phyloP scores from a whole-genome alignment of 2,797 vertebrate genomes.

The Sebastes kiyomatsui region DNA sequence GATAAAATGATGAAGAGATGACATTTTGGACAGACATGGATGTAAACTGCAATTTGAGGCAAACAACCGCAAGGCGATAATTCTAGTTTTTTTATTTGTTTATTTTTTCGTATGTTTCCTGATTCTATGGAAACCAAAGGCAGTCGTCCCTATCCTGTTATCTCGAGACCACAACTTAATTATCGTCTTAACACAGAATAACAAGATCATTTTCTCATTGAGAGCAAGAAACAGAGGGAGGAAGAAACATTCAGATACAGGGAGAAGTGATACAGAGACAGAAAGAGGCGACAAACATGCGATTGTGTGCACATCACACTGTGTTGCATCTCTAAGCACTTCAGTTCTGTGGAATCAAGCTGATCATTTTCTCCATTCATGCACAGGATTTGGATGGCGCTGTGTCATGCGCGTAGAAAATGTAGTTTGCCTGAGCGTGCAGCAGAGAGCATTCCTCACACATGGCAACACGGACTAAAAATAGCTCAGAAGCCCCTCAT shows the following conservation, averaged over 20 bases:
- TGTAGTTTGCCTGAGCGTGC: slow-evolving; percentile 32
- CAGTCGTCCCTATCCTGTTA: neutral
- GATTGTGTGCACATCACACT: neutral
- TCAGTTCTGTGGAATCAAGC: neutral
- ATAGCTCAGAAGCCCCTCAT: slow-evolving; percentile 58
- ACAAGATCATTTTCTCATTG: neutral
- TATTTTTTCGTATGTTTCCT: neutral
- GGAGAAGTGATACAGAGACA: neutral
- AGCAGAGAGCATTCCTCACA: slow-evolving; percentile 45
- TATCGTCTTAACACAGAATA: neutral
- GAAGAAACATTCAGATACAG: neutral
- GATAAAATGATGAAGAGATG: too few species aligned
- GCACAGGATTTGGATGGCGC: slow-evolving; percentile 35
- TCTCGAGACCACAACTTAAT: neutral
- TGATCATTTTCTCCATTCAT: slow-evolving; percentile 36
- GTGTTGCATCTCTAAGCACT: neutral
- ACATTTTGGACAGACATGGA: too few species aligned
- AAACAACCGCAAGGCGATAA: too few species aligned
- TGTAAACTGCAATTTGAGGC: too few species aligned
- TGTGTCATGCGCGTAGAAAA: slow-evolving; percentile 32
- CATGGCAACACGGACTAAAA: slow-evolving; percentile 78
- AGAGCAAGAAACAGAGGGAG: neutral
- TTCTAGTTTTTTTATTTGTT: neutral
- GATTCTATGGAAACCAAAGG: neutral
- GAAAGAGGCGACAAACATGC: neutral